Percentiles rank a stretch among this genome's conserved stretches.
phyloP scores from a whole-genome alignment of 2,113 vertebrate species.

The Daubentonia madagascariensis region DNA sequence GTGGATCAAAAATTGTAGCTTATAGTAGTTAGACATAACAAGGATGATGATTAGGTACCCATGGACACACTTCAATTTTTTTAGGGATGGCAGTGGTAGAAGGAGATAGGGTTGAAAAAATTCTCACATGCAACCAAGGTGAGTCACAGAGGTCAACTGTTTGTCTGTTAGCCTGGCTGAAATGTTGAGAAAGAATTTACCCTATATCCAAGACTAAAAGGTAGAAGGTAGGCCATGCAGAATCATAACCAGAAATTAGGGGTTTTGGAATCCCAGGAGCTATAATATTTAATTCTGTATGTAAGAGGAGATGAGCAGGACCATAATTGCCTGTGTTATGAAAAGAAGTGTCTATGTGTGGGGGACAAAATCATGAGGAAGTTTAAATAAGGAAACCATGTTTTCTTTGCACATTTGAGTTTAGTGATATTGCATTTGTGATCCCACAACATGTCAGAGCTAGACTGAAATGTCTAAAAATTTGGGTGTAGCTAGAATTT shows the following conservation, averaged over 20 bases:
- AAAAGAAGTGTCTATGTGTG: background rate
- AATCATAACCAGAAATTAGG: background rate
- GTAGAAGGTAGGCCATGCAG: background rate
- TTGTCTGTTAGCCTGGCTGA: background rate
- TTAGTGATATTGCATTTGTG: background rate
- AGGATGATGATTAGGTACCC: background rate
- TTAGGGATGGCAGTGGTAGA: background rate
- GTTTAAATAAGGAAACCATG: background rate
- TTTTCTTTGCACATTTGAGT: background rate
- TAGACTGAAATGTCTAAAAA: background rate
- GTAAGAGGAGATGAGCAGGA: background rate
- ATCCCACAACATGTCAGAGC: background rate
- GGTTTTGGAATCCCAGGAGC: background rate
- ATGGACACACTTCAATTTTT: background rate
- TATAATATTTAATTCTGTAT: background rate
- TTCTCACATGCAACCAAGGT: background rate
- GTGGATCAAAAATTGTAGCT: background rate
- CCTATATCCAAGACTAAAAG: background rate
- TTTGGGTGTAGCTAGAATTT: background rate
- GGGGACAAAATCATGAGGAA: background rate
- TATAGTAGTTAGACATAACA: background rate
- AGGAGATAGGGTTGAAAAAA: background rate
- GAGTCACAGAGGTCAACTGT: background rate
- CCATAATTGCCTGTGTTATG: background rate
- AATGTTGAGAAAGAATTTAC: background rate